Conservation (phyloP, 2,888 invertebrate genomes). For the Physocephala rufipes region DNA sequence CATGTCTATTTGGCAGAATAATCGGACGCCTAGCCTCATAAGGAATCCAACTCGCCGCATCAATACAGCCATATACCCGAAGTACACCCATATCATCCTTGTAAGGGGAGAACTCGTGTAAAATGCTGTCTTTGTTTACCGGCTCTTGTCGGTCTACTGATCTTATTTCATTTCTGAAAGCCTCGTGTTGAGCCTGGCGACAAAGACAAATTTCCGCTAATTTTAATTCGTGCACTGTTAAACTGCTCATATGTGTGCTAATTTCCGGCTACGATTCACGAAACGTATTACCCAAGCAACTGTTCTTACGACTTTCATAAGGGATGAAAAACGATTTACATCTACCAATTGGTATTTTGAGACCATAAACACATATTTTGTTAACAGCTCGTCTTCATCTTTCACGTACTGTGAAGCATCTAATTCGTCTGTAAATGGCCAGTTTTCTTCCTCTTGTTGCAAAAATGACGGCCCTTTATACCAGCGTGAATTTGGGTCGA, state of each 20-base stretch:
- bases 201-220: slow-evolving; percentile 20
- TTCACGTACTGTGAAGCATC: too few relatives aligned
- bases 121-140: not conserved
- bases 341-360: not conserved
- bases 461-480: slow-evolving; percentile 4
- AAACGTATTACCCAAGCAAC: slow-evolving; percentile 32
- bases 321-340: slow-evolving; percentile 6
- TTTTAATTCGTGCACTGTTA: slow-evolving; percentile 19
- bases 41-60: slow-evolving; percentile 30
- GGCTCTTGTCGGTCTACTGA: not conserved
- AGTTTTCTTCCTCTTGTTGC: not conserved
- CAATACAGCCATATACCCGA: slow-evolving; percentile 25
- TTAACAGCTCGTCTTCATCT: slow-evolving; percentile 4
- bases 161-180: slow-evolving; percentile 16
- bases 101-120: slow-evolving; percentile 32
- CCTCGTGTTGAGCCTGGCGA: slow-evolving; percentile 31
- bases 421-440: too few relatives aligned
- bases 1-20: slow-evolving; percentile 25
- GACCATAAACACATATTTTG: slow-evolving; percentile 9
- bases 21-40: slow-evolving; percentile 19
- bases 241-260: too few relatives aligned
- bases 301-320: slow-evolving; percentile 30
- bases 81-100: slow-evolving; percentile 27
- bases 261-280: slow-evolving; percentile 14
- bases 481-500: slow-evolving; percentile 5